A percentile compares a stretch with the other conserved stretches of the same genome.
Evolutionary conservation across 2,113 vertebrate species (phyloP).

Genomic region (Cathartes aura): DNA sequence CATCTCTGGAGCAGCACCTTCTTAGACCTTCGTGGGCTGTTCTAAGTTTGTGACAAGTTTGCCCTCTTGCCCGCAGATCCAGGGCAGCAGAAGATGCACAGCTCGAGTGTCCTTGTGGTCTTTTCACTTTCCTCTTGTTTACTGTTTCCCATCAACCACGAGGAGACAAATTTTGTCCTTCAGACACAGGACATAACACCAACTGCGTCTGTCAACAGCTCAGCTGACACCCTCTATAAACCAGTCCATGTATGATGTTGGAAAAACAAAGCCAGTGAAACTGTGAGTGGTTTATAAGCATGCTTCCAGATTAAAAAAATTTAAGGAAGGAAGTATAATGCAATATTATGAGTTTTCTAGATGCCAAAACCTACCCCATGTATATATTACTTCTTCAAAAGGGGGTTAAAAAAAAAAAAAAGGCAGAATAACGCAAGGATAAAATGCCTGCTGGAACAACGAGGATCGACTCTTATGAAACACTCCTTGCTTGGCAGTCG

Average conservation of each 20-base stretch:
- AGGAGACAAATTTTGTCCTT: background rate
- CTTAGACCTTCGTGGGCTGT: background rate
- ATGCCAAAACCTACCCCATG: background rate
- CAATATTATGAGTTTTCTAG: background rate
- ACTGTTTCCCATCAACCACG: background rate
- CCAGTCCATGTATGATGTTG: background rate
- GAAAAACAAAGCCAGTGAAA: background rate
- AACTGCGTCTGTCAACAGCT: fast-evolving
- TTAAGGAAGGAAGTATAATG: background rate
- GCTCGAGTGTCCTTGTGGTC: background rate
- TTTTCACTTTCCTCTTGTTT: background rate
- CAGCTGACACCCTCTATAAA: background rate
- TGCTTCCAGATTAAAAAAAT: background rate
- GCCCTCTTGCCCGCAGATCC: background rate
- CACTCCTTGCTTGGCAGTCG: background rate
- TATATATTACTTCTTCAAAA: background rate
- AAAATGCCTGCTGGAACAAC: background rate
- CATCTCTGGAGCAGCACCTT: background rate
- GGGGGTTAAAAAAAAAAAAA: background rate
- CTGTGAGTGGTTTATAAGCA: fast-evolving
- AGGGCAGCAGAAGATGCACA: background rate
- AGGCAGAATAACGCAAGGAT: background rate
- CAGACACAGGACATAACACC: background rate
- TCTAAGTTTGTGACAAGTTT: background rate
- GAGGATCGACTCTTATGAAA: background rate